A percentile compares a stretch with the other conserved stretches of the same genome.
These are phyloP conservation scores for Oeneis ivallda DNA, from an alignment of 2,888 invertebrate genomes.

Conservation along the genomic window DNA sequence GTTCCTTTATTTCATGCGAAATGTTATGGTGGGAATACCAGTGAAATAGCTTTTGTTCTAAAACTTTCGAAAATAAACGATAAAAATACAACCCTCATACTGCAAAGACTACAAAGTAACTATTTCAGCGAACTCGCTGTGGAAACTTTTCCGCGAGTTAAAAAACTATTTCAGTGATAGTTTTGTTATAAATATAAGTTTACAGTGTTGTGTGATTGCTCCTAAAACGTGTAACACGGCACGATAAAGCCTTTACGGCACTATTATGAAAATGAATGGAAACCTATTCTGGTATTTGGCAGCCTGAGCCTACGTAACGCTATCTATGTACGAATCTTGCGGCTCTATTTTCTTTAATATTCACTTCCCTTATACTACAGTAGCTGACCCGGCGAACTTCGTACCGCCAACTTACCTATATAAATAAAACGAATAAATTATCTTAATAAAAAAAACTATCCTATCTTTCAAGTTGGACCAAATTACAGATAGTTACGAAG, in stretches of 20 bases:
- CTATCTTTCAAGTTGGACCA: no score
- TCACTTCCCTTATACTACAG: no score
- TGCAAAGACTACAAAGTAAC: slow-evolving; percentile 38
- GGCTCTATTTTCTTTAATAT: not conserved
- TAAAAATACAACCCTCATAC: slow-evolving; percentile 33
- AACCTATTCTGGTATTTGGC: slow-evolving; percentile 13
- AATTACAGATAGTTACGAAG: no score
- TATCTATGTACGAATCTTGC: not conserved
- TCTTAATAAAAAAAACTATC: no score
- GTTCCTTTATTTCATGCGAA: slow-evolving; percentile 25
- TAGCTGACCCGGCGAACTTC: no score
- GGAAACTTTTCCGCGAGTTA: slow-evolving; percentile 34
- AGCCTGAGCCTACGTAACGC: not conserved
- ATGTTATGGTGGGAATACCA: slow-evolving; percentile 30
- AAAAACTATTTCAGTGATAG: slow-evolving; percentile 36
- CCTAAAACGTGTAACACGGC: slow-evolving; percentile 15
- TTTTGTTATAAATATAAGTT: slow-evolving; percentile 32
- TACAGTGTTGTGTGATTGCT: slow-evolving; percentile 13
- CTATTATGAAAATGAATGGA: slow-evolving; percentile 12
- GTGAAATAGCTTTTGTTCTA: slow-evolving; percentile 32
- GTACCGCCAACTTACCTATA: no score
- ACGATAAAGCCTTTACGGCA: slow-evolving; percentile 11
- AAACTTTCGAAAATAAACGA: slow-evolving; percentile 35
- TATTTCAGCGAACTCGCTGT: slow-evolving; percentile 32
- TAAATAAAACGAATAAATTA: no score